Conservation (phyloP, 2,888 invertebrate genomes). For the Anthoptus insignis region DNA sequence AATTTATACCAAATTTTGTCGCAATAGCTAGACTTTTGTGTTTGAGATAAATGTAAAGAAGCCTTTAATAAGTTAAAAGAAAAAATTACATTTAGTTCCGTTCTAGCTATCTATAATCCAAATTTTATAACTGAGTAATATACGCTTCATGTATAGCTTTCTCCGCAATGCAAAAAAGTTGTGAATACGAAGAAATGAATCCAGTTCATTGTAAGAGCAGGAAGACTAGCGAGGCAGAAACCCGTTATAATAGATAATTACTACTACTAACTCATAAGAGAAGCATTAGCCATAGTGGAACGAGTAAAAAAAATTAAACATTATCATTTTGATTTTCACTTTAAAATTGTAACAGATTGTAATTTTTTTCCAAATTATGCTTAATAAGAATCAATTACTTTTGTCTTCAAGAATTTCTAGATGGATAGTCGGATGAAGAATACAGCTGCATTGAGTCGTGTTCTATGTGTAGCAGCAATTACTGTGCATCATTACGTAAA, state of each 20-base stretch:
- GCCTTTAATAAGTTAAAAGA: conserved; percentile 18
- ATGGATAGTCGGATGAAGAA: conserved; percentile 36
- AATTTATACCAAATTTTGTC: conserved; percentile 45
- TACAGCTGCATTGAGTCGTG: not conserved
- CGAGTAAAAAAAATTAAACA: not conserved
- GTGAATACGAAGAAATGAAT: conserved; percentile 16
- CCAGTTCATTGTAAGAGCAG: conserved; percentile 34
- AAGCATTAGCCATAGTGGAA: not conserved
- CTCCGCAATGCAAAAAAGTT: conserved; percentile 21
- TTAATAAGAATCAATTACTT: not conserved
- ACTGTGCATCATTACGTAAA: not conserved
- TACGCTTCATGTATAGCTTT: conserved; percentile 35
- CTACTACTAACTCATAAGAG: no score
- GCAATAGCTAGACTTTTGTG: conserved; percentile 41
- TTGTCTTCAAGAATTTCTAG: not conserved
- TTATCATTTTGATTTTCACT: not conserved
- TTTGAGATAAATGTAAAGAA: conserved; percentile 37
- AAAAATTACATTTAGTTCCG: conserved; percentile 4
- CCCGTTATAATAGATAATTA: conserved; percentile 25
- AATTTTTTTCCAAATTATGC: not conserved
- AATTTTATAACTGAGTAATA: conserved; percentile 45
- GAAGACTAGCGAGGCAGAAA: conserved; percentile 37
- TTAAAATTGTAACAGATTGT: not conserved
- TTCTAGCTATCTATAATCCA: conserved; percentile 19
- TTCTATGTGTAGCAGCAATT: not conserved